These are phyloP conservation scores for Pantala flavescens DNA, from an alignment of 1,140 invertebrate genomes.

Conservation along the genomic window DNA sequence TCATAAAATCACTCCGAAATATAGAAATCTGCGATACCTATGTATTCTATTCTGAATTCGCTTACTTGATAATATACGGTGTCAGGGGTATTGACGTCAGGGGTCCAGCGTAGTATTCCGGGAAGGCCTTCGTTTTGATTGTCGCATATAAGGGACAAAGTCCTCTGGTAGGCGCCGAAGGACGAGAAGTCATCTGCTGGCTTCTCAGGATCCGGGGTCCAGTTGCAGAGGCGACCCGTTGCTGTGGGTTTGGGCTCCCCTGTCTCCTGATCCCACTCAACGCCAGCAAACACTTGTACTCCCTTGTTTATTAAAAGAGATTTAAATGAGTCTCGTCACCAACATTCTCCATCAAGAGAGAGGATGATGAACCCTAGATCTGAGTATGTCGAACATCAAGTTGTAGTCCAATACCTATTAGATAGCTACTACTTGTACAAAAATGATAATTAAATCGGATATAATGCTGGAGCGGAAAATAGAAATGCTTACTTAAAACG, in stretches of 20 bases:
- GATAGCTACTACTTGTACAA: too few species aligned
- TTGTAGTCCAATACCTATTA: too few species aligned
- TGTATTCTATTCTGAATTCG: too few species aligned
- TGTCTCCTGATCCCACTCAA: constrained; percentile 45
- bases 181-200: constrained; percentile 71
- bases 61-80: constrained; percentile 83
- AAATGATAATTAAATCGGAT: too few species aligned
- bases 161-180: constrained; percentile 81
- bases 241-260: constrained; percentile 59
- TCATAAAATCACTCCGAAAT: too few species aligned
- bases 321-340: too few species aligned
- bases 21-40: too few species aligned
- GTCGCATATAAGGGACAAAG: constrained; percentile 69
- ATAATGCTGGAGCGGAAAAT: too few species aligned
- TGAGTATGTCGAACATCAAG: too few species aligned
- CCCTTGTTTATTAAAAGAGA: constrained; percentile 40
- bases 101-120: constrained; percentile 76
- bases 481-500: too few species aligned
- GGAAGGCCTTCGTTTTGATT: constrained; percentile 53
- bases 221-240: constrained; percentile 71
- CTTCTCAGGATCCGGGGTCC: constrained; percentile 62
- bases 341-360: too few species aligned
- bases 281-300: constrained; percentile 71
- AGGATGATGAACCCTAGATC: too few species aligned
- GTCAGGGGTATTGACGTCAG: constrained; percentile 75